Conservation (phyloP, 1,140 invertebrate genomes). For the Kradibia gibbosae region DNA sequence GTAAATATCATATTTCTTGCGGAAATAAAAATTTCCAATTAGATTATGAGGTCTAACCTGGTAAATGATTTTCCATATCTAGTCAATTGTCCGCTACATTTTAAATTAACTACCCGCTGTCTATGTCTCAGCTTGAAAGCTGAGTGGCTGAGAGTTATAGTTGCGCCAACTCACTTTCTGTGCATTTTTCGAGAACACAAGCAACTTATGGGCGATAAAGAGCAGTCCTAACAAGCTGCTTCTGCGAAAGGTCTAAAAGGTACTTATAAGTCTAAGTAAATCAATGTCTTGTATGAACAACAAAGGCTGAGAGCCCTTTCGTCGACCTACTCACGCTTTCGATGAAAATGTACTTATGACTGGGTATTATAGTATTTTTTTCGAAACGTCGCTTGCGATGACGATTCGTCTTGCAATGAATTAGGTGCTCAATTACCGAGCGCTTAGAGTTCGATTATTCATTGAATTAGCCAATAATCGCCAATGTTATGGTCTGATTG, state of each 20-base stretch:
- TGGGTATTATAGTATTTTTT: too few species aligned
- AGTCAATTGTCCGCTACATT: too few species aligned
- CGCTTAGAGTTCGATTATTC: too few species aligned
- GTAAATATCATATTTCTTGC: background rate
- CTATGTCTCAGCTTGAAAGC: background rate
- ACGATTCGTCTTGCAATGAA: too few species aligned
- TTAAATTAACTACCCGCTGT: background rate
- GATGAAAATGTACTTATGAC: constrained; percentile 20
- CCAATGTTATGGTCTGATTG: too few species aligned
- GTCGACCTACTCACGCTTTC: background rate
- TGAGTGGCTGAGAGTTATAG: background rate
- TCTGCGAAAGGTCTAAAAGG: background rate
- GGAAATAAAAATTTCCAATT: background rate
- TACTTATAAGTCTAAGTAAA: constrained; percentile 37
- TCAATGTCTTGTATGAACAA: constrained; percentile 19
- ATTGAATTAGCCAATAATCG: background rate
- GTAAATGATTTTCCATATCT: background rate
- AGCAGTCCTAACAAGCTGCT: background rate
- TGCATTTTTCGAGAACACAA: background rate
- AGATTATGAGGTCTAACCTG: background rate
- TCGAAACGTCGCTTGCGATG: too few species aligned
- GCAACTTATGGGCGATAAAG: background rate
- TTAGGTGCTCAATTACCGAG: background rate
- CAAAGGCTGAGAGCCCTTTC: constrained; percentile 41
- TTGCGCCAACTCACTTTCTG: background rate